phyloP scores from a whole-genome alignment of 35 echinoderm and acorn worm genomes.

The Acanthaster planci region DNA sequence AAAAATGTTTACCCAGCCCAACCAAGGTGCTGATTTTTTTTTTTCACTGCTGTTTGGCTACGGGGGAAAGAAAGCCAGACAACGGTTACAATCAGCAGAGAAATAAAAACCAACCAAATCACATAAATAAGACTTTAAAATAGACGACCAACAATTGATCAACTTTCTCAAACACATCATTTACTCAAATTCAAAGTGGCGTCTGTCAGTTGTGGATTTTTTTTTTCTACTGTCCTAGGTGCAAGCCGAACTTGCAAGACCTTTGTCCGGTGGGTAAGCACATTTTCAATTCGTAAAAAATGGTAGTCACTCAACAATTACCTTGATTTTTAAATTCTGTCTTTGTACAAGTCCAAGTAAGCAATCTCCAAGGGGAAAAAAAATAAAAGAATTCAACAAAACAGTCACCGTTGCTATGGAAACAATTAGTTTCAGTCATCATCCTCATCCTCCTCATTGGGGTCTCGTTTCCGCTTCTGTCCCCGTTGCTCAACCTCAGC shows the following conservation, averaged over 20 bases:
- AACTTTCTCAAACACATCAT: too few species aligned
- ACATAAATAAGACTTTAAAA: too few species aligned
- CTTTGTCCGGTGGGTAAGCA: constrained; percentile 6
- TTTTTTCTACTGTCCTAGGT: background rate
- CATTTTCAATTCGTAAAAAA: background rate
- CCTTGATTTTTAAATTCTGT: background rate
- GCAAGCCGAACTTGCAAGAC: background rate
- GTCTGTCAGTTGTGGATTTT: too few species aligned
- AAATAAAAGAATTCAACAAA: background rate
- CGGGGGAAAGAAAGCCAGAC: too few species aligned
- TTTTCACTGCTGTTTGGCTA: too few species aligned
- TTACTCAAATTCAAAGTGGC: too few species aligned
- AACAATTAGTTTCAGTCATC: constrained; percentile 38
- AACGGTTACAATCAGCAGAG: too few species aligned
- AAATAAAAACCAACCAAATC: too few species aligned
- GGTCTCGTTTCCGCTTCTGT: constrained; percentile 83
- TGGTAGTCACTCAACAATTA: background rate
- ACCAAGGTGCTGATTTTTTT: too few species aligned
- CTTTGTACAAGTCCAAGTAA: constrained; percentile 14
- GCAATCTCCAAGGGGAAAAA: background rate
- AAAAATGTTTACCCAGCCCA: constrained; percentile 3
- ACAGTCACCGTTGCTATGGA: background rate
- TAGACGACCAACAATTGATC: too few species aligned
- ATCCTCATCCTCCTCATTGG: constrained; percentile 56
- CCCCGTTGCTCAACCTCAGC: constrained; percentile 45